Percentiles rank a stretch among this genome's conserved stretches.
Evolutionary conservation across 2,797 vertebrate genomes (phyloP).

Genomic region (Smutsia temminckii): DNA sequence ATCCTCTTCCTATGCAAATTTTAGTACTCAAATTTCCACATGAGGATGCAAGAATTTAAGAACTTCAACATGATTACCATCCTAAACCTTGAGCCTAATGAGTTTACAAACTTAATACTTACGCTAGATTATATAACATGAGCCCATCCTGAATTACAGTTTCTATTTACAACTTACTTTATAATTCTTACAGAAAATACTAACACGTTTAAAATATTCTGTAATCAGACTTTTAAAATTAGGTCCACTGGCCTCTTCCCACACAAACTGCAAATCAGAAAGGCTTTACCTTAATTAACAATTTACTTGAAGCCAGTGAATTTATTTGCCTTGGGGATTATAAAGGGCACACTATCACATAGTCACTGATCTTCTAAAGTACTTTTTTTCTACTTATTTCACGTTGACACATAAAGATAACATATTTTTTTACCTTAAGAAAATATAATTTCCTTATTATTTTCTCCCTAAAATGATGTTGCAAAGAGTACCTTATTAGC

Average conservation of each 20-base stretch:
- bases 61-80: slow-evolving; percentile 1
- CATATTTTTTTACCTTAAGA: neutral
- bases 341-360: neutral
- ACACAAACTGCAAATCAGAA: neutral
- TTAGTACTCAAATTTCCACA: slow-evolving; percentile 1
- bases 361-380: slow-evolving; percentile 8
- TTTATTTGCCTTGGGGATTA: neutral
- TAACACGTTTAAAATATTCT: slow-evolving; percentile 37
- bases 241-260: neutral
- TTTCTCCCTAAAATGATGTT: neutral
- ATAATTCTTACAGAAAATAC: slow-evolving; percentile 31
- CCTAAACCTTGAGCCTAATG: neutral
- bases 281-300: neutral
- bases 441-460: neutral
- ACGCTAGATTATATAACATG: neutral
- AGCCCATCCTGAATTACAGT: neutral
- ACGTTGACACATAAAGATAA: neutral
- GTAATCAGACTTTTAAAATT: slow-evolving; percentile 47
- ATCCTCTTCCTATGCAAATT: neutral
- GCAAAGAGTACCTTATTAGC: neutral
- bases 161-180: neutral
- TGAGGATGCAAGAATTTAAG: slow-evolving; percentile 15
- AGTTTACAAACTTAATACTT: neutral
- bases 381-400: slow-evolving; percentile 2
- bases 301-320: neutral